phyloP scores from a whole-genome alignment of 2,113 vertebrate genomes.

The Upupa epops region DNA sequence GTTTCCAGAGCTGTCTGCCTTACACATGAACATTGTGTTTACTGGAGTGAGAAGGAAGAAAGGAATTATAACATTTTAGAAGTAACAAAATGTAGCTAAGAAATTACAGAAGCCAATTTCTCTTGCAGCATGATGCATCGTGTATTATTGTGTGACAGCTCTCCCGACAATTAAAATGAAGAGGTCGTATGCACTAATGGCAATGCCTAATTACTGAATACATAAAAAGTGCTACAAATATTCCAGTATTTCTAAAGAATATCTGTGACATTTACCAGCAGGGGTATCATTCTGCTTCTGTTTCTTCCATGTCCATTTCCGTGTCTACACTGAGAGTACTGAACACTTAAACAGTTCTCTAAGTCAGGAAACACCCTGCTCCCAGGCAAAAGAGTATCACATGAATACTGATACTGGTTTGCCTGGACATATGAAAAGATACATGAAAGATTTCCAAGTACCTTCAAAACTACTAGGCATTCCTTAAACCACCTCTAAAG shows the following conservation, averaged over 20 bases:
- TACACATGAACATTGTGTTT: background rate
- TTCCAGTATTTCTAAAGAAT: background rate
- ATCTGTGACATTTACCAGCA: background rate
- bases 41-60: background rate
- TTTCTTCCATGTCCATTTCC: background rate
- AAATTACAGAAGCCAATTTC: background rate
- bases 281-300: background rate
- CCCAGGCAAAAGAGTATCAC: background rate
- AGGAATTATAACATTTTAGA: background rate
- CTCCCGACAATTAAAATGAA: slow-evolving; percentile 8
- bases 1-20: background rate
- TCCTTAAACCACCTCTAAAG: background rate
- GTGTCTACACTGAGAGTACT: background rate
- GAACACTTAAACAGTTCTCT: background rate
- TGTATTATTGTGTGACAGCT: background rate
- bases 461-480: background rate
- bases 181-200: background rate
- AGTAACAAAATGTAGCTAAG: background rate
- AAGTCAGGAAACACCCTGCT: background rate
- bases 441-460: background rate
- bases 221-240: slow-evolving; percentile 19
- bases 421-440: background rate
- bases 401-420: background rate
- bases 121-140: background rate
- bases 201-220: background rate